Base-by-base conservation (phyloP, 2,888 invertebrate species). In the Leucozona laternaria region DNA sequence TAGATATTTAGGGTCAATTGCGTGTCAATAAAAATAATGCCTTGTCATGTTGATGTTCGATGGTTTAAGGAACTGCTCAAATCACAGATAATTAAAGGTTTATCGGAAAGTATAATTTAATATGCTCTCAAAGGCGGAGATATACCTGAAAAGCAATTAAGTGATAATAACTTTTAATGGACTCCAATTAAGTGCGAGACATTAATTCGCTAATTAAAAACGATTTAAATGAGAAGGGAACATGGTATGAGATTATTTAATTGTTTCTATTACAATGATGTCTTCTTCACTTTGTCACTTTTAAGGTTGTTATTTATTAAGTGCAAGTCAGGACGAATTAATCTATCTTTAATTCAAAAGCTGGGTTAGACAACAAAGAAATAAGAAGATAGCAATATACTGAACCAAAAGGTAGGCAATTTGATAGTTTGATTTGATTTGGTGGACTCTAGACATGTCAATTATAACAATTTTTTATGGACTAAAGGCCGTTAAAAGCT, bases 141-240 rank as follows among this genome's bases (percentile, higher is more conserved):
- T 37, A 60, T 37, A 73, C 53, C 37, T 68, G 62, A 17, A 68
- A 68, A 25, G 28, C 78, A 53, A 72, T 82, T 78, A 73, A 37
- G 58, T 37, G 48, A 31, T 62, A 79, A 37, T 60, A 15, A 48
- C 50, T 53, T 71, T 11, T 48, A 73, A 70, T 79, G 70, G 37
- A 40, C 22, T 22, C 34, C 10, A 43, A 50, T 66, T 70, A 43
- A 76, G 53, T 40, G n/a, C n/a, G 58, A 28, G 22, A n/a, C 34
- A 53, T 50, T 72, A 43, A 48, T 53, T 43, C 11, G 15, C 25
- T 22, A 53, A 81, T 66, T 28, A 48, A 22, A 22, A 73, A 60
- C 34, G 53, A 60, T 70, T 60, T 40, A 20, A 48, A 28, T 55
- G 34, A 53, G 68, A 20, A 10, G 15, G 6, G 6, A 1, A 7